phyloP scores from a whole-genome alignment of 1,140 invertebrate species.

The Brachionus paranguensis region DNA sequence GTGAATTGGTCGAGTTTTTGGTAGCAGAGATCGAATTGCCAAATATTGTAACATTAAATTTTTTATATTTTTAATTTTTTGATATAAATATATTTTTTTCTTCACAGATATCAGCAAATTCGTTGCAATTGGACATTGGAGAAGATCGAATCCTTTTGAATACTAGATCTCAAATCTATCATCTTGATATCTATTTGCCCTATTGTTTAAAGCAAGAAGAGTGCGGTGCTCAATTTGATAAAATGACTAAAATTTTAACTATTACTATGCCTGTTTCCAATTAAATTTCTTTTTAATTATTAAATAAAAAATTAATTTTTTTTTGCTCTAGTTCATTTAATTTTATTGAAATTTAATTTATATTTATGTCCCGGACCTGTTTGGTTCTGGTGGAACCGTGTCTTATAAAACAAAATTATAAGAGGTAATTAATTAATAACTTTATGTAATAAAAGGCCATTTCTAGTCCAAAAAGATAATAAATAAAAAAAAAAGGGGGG shows the following conservation, averaged over 20 bases:
- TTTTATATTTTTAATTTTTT: constrained; percentile 37
- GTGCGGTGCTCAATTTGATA: constrained; percentile 63
- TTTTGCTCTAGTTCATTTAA: no score
- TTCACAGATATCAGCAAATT: constrained; percentile 60
- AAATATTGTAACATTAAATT: constrained; percentile 52
- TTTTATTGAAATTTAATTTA: no score
- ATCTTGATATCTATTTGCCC: constrained; percentile 66
- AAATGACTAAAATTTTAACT: constrained; percentile 55
- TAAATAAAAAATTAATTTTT: no score
- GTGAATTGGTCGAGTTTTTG: constrained; percentile 51
- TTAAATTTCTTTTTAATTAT: neutral
- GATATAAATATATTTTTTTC: constrained; percentile 44
- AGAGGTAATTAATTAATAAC: no score
- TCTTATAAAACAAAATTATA: no score
- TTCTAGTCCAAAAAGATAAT: no score
- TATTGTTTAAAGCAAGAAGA: constrained; percentile 60
- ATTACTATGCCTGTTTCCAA: constrained; percentile 37
- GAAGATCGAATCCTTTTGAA: constrained; percentile 67
- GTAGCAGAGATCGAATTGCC: constrained; percentile 59
- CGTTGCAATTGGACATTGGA: constrained; percentile 64
- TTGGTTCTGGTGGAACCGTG: no score
- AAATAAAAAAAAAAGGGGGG: no score
- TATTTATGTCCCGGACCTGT: no score
- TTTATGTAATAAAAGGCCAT: no score
- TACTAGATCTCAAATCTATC: constrained; percentile 58